Evolutionary conservation across 1,140 invertebrate genomes (phyloP), one percentile per base, ranked within the genome.

Genomic region (Heliconius hewitsoni): DNA sequence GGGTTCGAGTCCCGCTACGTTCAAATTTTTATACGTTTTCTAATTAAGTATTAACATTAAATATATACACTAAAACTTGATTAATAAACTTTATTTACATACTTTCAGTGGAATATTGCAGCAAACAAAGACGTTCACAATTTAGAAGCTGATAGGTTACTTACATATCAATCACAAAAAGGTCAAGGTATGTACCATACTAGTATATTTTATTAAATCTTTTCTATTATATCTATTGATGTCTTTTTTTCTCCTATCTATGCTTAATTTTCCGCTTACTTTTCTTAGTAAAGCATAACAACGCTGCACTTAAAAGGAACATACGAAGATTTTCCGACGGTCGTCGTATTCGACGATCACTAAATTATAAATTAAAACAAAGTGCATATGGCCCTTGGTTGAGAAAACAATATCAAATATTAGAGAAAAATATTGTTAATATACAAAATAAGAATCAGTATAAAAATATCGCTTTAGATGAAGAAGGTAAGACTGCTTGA

Each of bases 161-260:
- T 81, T 66, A 52, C 82, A 13, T 83, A 83, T 76, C 57, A 81
- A 27, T 52, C 81, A 55, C 90, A 92, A 73, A 86, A 79, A 52
- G 91, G 90, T 79, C 89, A 86, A 86, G 87, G 92, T 93, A 87
- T 84, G 85, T 66, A 66, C 60, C 23, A 66, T 27, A 30, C 30
- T 66, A 30, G 27, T 30, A 66, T 30, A 55, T 73, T 30, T 66
- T 66, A 66, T 27, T 27, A 30, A 66, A 30, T 27, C 8, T 23
- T 66, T 11, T 66, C 23, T 66, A 13, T n/a, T 27, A 30, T 13
- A 66, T 66, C 57, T 66, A 23, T 23, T 60, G 23, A 27, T 66
- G 11, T 11, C 23, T 60, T 77, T 34, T 9, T 34, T 37, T 71
- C 11, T 77, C 39, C 37, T n/a, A 4, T 46, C 42, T 46, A 46